Evolutionary conservation across 2,888 invertebrate species (phyloP).

Genomic region (Dasypogon diadema): DNA sequence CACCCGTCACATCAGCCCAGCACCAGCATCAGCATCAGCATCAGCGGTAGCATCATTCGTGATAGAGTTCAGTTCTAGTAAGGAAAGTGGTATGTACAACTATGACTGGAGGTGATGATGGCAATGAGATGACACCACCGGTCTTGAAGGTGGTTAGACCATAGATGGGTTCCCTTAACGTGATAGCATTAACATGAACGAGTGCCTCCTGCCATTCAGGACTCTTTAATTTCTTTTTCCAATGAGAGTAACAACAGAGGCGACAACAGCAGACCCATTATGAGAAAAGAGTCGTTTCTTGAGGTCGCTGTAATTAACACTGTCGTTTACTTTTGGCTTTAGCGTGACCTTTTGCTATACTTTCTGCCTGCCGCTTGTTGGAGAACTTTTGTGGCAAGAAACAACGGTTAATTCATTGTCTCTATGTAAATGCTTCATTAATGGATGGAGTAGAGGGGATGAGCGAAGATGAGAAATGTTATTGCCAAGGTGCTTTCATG

Average conservation of each 20-base stretch:
- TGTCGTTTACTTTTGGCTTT: constrained; percentile 39
- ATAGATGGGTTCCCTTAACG: constrained; percentile 6
- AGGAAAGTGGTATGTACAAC: constrained; percentile 26
- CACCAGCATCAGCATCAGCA: background rate
- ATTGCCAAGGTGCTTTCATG: background rate
- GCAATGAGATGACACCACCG: constrained; percentile 45
- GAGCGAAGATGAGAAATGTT: background rate
- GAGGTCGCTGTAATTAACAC: constrained; percentile 50
- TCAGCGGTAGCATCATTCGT: background rate
- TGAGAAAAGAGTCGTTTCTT: constrained; percentile 34
- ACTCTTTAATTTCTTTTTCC: constrained; percentile 42
- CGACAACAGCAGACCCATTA: constrained; percentile 23
- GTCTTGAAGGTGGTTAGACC: constrained; percentile 41
- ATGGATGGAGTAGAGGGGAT: background rate
- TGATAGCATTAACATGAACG: constrained; percentile 47
- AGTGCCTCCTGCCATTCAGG: constrained; percentile 34
- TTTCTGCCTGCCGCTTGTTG: background rate
- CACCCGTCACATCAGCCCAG: too few relatives aligned
- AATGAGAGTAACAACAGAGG: constrained; percentile 11
- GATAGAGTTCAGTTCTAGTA: background rate
- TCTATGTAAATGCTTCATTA: constrained; percentile 39
- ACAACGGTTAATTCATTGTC: constrained; percentile 34
- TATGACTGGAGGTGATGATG: constrained; percentile 49
- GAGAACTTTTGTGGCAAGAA: constrained; percentile 23
- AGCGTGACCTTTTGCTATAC: constrained; percentile 29